Evolutionary conservation across 2,797 vertebrate species (phyloP).

Genomic region (Babyrousa celebensis): DNA sequence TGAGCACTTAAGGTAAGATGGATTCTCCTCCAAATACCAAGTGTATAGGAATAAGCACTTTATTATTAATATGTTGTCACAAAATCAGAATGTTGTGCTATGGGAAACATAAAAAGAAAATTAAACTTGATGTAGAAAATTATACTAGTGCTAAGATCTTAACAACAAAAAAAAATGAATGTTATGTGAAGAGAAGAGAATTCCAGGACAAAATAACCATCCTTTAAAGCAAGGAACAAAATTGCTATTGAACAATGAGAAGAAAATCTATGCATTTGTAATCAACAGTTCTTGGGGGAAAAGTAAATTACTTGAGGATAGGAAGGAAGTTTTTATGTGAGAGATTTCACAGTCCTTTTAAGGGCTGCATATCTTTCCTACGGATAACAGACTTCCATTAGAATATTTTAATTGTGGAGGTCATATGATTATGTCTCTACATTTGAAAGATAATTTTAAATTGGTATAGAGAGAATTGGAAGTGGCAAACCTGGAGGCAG

Average conservation of each 20-base stretch:
- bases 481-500: neutral
- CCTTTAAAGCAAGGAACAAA: neutral
- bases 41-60: neutral
- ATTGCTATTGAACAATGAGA: neutral
- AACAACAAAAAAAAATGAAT: neutral
- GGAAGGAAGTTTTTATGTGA: neutral
- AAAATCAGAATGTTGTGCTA: neutral
- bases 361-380: neutral
- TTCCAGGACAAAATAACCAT: neutral
- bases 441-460: neutral
- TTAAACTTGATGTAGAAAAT: neutral
- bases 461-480: neutral
- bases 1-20: neutral
- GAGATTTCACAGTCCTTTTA: neutral
- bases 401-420: neutral
- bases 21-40: neutral
- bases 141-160: neutral
- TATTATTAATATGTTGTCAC: neutral
- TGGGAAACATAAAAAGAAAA: neutral
- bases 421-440: neutral
- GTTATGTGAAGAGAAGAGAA: neutral
- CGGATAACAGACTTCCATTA: neutral
- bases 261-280: neutral
- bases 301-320: neutral
- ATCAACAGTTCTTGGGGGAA: neutral